A percentile compares a stretch with the other conserved stretches of the same genome.
Evolutionary conservation across 1,140 invertebrate genomes (phyloP).

Genomic region (Drosophila ironensis): DNA sequence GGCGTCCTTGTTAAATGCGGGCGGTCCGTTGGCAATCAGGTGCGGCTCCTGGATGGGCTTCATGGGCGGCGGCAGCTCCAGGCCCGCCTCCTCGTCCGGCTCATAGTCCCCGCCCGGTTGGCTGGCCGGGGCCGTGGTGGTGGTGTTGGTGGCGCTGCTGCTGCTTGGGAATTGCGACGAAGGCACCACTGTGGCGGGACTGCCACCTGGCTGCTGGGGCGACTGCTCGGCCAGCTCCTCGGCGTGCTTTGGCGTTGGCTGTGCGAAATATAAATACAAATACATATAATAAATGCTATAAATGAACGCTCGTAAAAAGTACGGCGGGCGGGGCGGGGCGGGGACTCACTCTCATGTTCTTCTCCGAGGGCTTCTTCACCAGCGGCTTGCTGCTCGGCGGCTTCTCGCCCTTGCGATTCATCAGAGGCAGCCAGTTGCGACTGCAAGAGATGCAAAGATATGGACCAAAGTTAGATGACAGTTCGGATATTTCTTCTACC

Average conservation of each 20-base stretch:
- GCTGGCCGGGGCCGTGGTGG: no score
- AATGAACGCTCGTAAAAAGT: conserved; percentile 56
- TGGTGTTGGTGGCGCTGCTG: no score
- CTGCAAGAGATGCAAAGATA: conserved; percentile 78
- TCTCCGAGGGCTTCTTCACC: conserved; percentile 90
- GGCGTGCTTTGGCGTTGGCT: conserved; percentile 69
- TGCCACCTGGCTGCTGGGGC: conserved; percentile 44
- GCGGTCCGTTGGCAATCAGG: conserved; percentile 83
- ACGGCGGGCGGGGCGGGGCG: neutral
- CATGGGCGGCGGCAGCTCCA: conserved; percentile 97
- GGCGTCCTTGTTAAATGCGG: conserved; percentile 83
- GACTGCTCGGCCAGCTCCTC: conserved; percentile 61
- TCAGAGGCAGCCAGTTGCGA: conserved; percentile 95
- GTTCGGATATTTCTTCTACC: conserved; percentile 19
- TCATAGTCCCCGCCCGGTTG: conserved; percentile 82
- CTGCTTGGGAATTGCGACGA: conserved; percentile 63
- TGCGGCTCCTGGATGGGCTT: conserved; percentile 92
- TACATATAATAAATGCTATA: conserved; percentile 39
- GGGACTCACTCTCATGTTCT: conserved; percentile 88
- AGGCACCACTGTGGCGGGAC: conserved; percentile 47
- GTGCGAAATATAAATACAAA: conserved; percentile 7
- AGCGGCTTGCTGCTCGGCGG: conserved; percentile 83
- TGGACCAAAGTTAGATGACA: conserved; percentile 17
- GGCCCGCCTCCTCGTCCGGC: conserved; percentile 89
- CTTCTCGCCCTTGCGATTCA: conserved; percentile 94